Conservation (phyloP, 2,888 invertebrate genomes). For the Troides helena region DNA sequence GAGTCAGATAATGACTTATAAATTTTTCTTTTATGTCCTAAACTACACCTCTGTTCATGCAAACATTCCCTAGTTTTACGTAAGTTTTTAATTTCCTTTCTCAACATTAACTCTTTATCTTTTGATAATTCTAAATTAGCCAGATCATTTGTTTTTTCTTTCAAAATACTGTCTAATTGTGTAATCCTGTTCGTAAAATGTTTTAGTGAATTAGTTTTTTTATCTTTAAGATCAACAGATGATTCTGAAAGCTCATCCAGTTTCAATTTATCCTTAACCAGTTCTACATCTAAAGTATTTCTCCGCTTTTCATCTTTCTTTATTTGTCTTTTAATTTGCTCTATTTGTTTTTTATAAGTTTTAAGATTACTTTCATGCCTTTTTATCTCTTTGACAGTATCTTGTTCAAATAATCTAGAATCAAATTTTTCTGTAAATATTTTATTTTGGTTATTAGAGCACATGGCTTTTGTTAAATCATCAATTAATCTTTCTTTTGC, state of each 20-base stretch:
- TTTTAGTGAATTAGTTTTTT: conserved; percentile 79
- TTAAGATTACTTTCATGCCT: conserved; percentile 87
- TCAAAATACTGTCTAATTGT: conserved; percentile 84
- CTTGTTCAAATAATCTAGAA: conserved; percentile 76
- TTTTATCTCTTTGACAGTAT: conserved; percentile 83
- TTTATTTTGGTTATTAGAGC: conserved; percentile 58
- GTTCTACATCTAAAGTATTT: conserved; percentile 83
- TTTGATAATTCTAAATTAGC: conserved; percentile 80
- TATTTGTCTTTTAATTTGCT: conserved; percentile 85
- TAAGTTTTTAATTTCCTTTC: conserved; percentile 90
- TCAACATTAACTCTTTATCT: conserved; percentile 82
- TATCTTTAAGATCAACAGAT: conserved; percentile 78
- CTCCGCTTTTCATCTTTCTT: conserved; percentile 87
- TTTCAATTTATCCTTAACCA: conserved; percentile 77
- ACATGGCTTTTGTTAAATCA: conserved; percentile 78
- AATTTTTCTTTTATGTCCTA: conserved; percentile 87
- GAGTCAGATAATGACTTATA: conserved; percentile 86
- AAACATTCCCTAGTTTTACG: conserved; percentile 88
- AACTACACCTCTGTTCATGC: conserved; percentile 86
- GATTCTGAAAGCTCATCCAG: conserved; percentile 75
- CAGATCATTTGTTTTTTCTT: conserved; percentile 85
- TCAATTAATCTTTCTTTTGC: conserved; percentile 86
- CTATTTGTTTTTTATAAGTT: conserved; percentile 87
- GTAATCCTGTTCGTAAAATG: conserved; percentile 84
- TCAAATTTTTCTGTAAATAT: conserved; percentile 81